phyloP scores from a whole-genome alignment of 1,140 invertebrate genomes.

The Cyrtorhinus lividipennis region DNA sequence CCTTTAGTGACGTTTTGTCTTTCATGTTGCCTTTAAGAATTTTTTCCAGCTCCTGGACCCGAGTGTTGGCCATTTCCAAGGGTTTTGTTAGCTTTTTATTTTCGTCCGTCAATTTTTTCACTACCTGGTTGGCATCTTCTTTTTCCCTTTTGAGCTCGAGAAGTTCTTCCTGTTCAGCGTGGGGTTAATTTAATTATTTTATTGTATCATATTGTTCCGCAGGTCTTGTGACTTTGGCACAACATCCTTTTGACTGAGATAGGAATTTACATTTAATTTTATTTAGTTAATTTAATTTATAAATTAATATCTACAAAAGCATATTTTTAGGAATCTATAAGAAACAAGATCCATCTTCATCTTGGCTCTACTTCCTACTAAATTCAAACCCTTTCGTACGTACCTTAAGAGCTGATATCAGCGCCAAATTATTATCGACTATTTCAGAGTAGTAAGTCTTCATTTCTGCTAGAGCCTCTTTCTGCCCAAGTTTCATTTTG shows the following conservation, averaged over 20 bases:
- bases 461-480: conserved; percentile 69
- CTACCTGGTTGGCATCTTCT: conserved; percentile 55
- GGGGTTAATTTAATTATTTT: no score
- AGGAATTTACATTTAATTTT: no score
- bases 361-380: no score
- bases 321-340: no score
- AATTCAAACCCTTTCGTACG: no score
- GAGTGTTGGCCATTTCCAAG: conserved; percentile 48
- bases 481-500: conserved; percentile 64
- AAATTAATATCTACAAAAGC: no score
- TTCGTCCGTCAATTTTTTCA: conserved; percentile 46
- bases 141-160: conserved; percentile 65
- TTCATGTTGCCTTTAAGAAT: conserved; percentile 67
- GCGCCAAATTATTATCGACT: conserved; percentile 72
- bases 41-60: conserved; percentile 49
- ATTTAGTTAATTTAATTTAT: no score
- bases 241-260: no score
- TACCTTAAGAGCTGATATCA: conserved; percentile 66
- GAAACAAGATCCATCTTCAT: no score
- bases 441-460: conserved; percentile 92
- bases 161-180: conserved; percentile 54
- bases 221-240: no score
- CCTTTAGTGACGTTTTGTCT: conserved; percentile 43
- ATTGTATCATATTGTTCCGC: no score
- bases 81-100: conserved; percentile 57